Evolutionary conservation across 2,797 vertebrate genomes (phyloP), one percentile per base, ranked within the genome.

Genomic region (Cyclura pinguis): DNA sequence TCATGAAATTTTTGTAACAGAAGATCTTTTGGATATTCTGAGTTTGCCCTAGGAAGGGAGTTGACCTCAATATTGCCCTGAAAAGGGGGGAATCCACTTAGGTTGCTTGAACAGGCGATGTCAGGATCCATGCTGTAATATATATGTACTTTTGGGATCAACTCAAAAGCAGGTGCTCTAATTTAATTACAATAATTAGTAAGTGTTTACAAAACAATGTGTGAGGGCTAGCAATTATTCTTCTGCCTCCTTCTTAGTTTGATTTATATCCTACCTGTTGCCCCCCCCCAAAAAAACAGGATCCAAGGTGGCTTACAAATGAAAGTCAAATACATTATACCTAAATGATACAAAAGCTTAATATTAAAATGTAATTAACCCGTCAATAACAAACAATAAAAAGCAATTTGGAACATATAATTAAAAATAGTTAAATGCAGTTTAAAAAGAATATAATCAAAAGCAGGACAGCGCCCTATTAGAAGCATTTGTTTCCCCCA

Each of bases 1-100:
- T 96, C 78, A 50, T 64, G 94, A 92, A 86, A 90, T 95, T 96
- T 94, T 95, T 94, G 88, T 89, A 89, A 88, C 89, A 80, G 82
- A 95, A 88, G 83, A 87, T 95, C 93, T 96, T 95, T 84, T 83
- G 64, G 59, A 1, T 92, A 88, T 84, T 95, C 74, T 87, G 73
- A 64, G 73, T 92, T 94, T 90, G 88, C 95, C 89, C 89, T 92
- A 91, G 94, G 94, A 95, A 76, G 87, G 91, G 90, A 52, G 62
- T 84, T 94, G 93, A 91, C 93, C 95, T 96, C 84, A 50, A 86
- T 2, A 0, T 81, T 92, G 85, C 86, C 92, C 92, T 95, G 91
- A 92, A 91, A 91, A 72, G 86, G 72, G 84, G 78, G 83, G 91
- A 69, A 87, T 91, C 90, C 92, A 16, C 0, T 93, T 92, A 91